Evolutionary conservation across 2,888 invertebrate genomes (phyloP).

Genomic region (Agrotis segetum): DNA sequence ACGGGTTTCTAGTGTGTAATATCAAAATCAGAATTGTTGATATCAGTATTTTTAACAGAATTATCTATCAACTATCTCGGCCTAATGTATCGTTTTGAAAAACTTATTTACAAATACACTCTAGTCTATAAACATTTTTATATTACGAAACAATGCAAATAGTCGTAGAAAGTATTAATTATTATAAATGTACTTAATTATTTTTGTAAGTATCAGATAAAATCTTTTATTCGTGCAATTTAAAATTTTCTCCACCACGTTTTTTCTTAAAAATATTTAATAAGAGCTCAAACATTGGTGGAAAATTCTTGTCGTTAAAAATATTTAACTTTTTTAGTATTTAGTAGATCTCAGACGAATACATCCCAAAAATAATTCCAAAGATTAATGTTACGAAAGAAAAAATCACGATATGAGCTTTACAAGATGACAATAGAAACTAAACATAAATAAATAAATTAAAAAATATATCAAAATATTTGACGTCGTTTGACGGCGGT

Average conservation of each 20-base stretch:
- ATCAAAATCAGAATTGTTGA: slow-evolving; percentile 51
- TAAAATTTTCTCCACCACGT: slow-evolving; percentile 8
- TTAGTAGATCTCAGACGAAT: slow-evolving; percentile 77
- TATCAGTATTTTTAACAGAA: slow-evolving; percentile 62
- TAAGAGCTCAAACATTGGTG: slow-evolving; percentile 11
- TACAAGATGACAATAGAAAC: slow-evolving; percentile 85
- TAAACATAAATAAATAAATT: slow-evolving; percentile 63
- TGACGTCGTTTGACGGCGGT: slow-evolving; percentile 76
- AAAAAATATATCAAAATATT: slow-evolving; percentile 68
- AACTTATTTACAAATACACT: slow-evolving; percentile 47
- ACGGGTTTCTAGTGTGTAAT: slow-evolving; percentile 36
- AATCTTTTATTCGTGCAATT: slow-evolving; percentile 18
- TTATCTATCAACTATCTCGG: slow-evolving; percentile 45
- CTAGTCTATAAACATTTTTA: slow-evolving; percentile 58
- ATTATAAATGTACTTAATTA: slow-evolving; percentile 51
- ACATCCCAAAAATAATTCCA: slow-evolving; percentile 83
- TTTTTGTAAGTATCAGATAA: slow-evolving; percentile 29
- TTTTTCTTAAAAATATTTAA: slow-evolving; percentile 6
- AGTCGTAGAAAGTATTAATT: slow-evolving; percentile 21
- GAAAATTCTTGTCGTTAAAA: slow-evolving; percentile 34
- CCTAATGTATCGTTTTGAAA: slow-evolving; percentile 53
- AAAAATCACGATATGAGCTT: slow-evolving; percentile 76
- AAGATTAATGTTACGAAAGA: slow-evolving; percentile 69
- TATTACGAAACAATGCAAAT: slow-evolving; percentile 26
- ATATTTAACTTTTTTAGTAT: slow-evolving; percentile 51